Conservation (phyloP, 2,797 vertebrate species). For the Lepus oiostolus region DNA sequence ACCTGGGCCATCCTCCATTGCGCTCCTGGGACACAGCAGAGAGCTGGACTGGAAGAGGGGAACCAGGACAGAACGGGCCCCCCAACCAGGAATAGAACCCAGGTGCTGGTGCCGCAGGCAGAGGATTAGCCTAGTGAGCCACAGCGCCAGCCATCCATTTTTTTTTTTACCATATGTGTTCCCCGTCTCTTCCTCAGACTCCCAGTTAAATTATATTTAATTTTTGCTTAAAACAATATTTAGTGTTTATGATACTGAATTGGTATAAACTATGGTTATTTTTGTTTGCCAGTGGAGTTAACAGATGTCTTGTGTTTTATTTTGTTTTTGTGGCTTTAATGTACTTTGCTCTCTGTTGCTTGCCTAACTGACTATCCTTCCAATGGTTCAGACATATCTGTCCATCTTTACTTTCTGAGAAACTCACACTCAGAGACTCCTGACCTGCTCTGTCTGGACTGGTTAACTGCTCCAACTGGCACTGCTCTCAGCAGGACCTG, state of each 20-base stretch:
- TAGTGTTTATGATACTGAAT: not conserved
- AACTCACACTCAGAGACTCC: not conserved
- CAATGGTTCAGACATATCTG: not conserved
- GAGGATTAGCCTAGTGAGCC: too few relatives aligned
- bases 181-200: not conserved
- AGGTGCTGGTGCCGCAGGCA: too few relatives aligned
- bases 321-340: not conserved
- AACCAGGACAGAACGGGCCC: too few relatives aligned
- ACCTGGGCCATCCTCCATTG: too few relatives aligned
- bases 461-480: not conserved
- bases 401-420: not conserved
- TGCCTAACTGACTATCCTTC: not conserved
- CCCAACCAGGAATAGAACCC: too few relatives aligned
- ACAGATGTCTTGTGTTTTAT: not conserved
- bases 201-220: not conserved
- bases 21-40: too few relatives aligned
- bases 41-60: too few relatives aligned
- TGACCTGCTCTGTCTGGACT: not conserved
- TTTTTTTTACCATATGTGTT: not conserved
- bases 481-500: accelerated
- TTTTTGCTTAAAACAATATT: not conserved
- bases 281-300: not conserved
- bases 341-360: not conserved
- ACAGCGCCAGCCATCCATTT: too few relatives aligned
- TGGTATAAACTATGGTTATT: not conserved